These are phyloP conservation scores for Emydura subglobosa DNA, from an alignment of 2,113 vertebrate species.

Conservation along the genomic window DNA sequence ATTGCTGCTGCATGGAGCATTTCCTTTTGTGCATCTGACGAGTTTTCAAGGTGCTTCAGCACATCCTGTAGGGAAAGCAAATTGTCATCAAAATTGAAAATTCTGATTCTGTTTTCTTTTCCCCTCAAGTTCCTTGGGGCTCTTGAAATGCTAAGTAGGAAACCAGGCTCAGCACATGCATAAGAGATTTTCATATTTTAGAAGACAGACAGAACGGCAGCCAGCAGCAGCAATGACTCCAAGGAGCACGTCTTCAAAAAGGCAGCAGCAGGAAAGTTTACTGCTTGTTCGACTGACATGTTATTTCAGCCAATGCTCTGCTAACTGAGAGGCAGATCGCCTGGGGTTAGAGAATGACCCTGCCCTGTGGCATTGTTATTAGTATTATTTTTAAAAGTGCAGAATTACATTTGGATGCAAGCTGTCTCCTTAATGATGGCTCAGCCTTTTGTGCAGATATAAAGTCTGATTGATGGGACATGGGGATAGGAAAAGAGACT, in stretches of 20 bases:
- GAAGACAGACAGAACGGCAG: constrained; percentile 73
- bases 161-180: constrained; percentile 65
- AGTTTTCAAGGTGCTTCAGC: constrained; percentile 70
- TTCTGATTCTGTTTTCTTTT: constrained; percentile 62
- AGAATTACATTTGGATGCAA: constrained; percentile 73
- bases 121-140: constrained; percentile 71
- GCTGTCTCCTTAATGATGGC: constrained; percentile 66
- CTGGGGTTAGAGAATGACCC: constrained; percentile 70
- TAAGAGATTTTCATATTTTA: constrained; percentile 73
- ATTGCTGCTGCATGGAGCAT: constrained; percentile 47
- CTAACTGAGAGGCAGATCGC: constrained; percentile 58
- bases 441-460: constrained; percentile 66
- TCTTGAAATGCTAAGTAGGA: constrained; percentile 80
- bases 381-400: constrained; percentile 19
- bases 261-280: constrained; percentile 66
- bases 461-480: constrained; percentile 72
- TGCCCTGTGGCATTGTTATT: constrained; percentile 58
- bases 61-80: constrained; percentile 70
- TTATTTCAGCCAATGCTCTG: constrained; percentile 60
- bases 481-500: constrained; percentile 19
- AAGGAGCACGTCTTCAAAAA: constrained; percentile 71
- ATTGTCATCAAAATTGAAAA: constrained; percentile 76
- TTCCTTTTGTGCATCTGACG: constrained; percentile 40
- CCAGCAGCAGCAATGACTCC: constrained; percentile 35
- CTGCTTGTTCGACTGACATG: constrained; percentile 18